Evolutionary conservation across 2,797 vertebrate genomes (phyloP).

Genomic region (Pseudochromis fuscus): DNA sequence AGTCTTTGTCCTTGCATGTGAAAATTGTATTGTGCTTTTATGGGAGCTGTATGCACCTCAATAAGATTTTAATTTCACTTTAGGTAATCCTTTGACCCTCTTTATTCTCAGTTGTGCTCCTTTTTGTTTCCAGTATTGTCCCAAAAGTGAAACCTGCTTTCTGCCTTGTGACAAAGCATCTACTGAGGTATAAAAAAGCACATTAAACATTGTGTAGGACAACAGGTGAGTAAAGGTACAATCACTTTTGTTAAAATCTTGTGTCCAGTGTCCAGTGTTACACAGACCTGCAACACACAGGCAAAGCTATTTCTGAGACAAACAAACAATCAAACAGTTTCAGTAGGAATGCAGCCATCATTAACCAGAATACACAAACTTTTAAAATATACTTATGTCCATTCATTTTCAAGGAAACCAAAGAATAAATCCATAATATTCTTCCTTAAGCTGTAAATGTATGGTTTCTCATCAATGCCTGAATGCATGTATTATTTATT

Average conservation of each 20-base stretch:
- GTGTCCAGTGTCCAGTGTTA: too few species aligned
- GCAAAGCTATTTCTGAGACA: too few species aligned
- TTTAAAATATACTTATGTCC: neutral
- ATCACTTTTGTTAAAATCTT: neutral
- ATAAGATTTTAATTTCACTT: neutral
- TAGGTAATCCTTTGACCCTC: neutral
- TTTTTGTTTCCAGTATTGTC: neutral
- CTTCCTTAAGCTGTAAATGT: conserved; percentile 21
- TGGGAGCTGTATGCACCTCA: too few species aligned
- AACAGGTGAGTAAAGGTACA: too few species aligned
- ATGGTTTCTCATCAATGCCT: conserved; percentile 37
- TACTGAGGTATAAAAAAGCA: neutral
- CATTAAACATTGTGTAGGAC: neutral
- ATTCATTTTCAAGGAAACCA: conserved; percentile 23
- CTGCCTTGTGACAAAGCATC: neutral
- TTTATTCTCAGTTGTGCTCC: neutral
- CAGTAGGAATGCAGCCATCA: too few species aligned
- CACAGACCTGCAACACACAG: too few species aligned
- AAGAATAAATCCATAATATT: conserved; percentile 2
- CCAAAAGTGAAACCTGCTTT: conserved; percentile 4
- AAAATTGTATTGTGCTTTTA: too few species aligned
- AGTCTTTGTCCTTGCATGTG: neutral
- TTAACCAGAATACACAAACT: conserved; percentile 9
- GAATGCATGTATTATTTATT: too few species aligned
- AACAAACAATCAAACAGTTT: too few species aligned